Evolutionary conservation across 2,888 invertebrate genomes (phyloP).

Genomic region (Lacanobia oleracea): DNA sequence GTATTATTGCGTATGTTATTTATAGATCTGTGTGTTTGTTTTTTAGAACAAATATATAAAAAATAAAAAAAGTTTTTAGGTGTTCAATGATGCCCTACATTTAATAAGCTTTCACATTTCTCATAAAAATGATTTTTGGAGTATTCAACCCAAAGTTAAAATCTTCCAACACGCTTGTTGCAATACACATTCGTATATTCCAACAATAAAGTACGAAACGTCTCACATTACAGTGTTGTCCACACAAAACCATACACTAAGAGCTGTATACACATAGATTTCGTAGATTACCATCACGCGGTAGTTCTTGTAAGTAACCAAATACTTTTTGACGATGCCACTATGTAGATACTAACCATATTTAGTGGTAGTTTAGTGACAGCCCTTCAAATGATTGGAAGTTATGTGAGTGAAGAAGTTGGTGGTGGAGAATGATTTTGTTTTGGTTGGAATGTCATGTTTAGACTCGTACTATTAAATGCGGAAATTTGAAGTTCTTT

Average conservation of each 20-base stretch:
- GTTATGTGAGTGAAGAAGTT: slow-evolving; percentile 34
- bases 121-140: not conserved
- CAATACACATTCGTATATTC: slow-evolving; percentile 36
- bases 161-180: slow-evolving; percentile 25
- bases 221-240: slow-evolving; percentile 84
- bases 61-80: too few species aligned
- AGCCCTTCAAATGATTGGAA: slow-evolving; percentile 46
- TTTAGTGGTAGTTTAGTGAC: slow-evolving; percentile 63
- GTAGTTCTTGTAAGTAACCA: slow-evolving; percentile 78
- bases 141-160: not conserved
- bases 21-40: too few species aligned
- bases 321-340: slow-evolving; percentile 73
- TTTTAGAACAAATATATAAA: too few species aligned
- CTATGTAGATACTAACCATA: slow-evolving; percentile 58
- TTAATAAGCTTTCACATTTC: not conserved
- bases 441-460: not conserved
- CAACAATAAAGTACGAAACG: slow-evolving; percentile 68
- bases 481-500: too few species aligned
- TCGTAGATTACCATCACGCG: slow-evolving; percentile 75
- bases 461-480: too few species aligned
- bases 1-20: too few species aligned
- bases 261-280: slow-evolving; percentile 64
- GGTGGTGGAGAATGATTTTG: slow-evolving; percentile 7
- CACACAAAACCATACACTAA: slow-evolving; percentile 76
- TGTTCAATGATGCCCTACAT: too few species aligned